Conservation (phyloP, 2,797 vertebrate genomes). For the Mustela erminea region DNA sequence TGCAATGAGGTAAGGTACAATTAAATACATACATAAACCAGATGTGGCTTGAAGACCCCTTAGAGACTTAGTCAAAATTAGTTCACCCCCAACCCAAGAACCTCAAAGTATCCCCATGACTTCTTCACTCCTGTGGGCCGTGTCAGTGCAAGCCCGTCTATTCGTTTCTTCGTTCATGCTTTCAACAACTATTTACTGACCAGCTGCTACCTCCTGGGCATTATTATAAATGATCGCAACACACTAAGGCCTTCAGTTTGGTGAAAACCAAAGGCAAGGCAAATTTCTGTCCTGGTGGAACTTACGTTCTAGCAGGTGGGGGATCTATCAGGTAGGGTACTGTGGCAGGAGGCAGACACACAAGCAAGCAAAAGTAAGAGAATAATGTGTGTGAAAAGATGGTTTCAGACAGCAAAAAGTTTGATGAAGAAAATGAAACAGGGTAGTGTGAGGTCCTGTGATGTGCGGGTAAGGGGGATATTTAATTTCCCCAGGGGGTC, state of each 20-base stretch:
- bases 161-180: not conserved
- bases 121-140: not conserved
- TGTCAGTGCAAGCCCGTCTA: not conserved
- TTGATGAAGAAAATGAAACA: not conserved
- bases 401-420: not conserved
- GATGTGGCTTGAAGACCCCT: constrained; percentile 55
- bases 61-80: constrained; percentile 49
- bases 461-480: no score
- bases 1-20: constrained; percentile 38
- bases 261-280: not conserved
- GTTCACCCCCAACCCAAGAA: not conserved
- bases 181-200: not conserved
- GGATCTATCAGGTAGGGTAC: no score
- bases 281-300: not conserved
- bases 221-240: not conserved
- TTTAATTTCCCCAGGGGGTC: not conserved
- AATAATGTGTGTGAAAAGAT: not conserved
- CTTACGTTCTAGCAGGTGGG: not conserved
- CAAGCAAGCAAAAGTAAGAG: not conserved
- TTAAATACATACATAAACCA: constrained; percentile 50
- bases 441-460: not conserved
- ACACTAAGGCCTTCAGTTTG: not conserved
- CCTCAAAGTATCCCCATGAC: not conserved
- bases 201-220: not conserved
- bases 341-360: not conserved